A percentile compares a stretch with the other conserved stretches of the same genome.
These are phyloP conservation scores for Erithacus rubecula DNA, from an alignment of 2,797 vertebrate species.

Conservation along the genomic window DNA sequence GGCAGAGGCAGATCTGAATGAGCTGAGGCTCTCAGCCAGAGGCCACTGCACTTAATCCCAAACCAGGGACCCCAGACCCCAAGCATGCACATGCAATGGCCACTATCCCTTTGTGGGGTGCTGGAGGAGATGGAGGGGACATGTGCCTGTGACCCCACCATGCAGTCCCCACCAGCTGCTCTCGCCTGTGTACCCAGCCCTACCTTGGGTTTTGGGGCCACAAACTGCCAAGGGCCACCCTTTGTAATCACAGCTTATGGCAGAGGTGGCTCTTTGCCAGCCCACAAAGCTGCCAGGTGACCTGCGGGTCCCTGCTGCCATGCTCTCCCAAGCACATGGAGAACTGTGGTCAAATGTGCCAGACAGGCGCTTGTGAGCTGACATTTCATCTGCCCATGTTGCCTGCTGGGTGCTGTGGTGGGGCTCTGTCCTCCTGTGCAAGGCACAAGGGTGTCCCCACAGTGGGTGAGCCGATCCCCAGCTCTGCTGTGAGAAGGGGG, in stretches of 20 bases:
- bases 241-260: not conserved
- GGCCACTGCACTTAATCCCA: not conserved
- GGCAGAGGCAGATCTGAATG: not conserved
- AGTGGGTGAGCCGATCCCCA: fast-evolving
- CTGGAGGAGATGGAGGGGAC: not conserved
- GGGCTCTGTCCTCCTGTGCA: not conserved
- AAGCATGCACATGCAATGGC: fast-evolving
- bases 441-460: not conserved
- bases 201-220: not conserved
- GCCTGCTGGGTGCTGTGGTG: not conserved
- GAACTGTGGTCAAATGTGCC: fast-evolving
- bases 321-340: fast-evolving
- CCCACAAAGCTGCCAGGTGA: fast-evolving
- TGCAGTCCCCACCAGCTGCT: fast-evolving
- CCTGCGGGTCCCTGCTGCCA: no score
- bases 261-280: not conserved
- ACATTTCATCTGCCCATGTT: fast-evolving
- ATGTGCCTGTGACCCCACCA: not conserved
- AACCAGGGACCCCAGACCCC: not conserved
- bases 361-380: not conserved
- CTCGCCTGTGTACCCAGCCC: not conserved
- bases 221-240: fast-evolving
- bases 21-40: not conserved
- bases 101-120: not conserved
- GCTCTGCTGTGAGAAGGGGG: not conserved